Conservation (phyloP, 2,888 invertebrate species). For the Rosalia funebris region DNA sequence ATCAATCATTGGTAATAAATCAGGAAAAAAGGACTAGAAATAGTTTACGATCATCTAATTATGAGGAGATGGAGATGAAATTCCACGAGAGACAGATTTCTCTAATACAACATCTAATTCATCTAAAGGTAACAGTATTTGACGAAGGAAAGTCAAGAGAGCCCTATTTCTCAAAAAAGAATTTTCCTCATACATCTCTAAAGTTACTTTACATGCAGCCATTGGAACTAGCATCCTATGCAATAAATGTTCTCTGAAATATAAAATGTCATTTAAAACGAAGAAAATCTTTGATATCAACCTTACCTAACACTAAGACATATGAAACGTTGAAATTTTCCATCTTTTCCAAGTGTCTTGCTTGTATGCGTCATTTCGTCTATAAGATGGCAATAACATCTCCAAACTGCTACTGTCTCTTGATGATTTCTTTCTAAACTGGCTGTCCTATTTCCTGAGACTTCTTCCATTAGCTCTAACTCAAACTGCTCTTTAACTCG, state of each 20-base stretch:
- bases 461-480: constrained; percentile 74
- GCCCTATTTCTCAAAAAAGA: constrained; percentile 92
- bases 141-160: constrained; percentile 86
- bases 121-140: constrained; percentile 89
- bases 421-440: constrained; percentile 62
- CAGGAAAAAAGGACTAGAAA: constrained; percentile 18
- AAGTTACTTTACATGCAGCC: constrained; percentile 87
- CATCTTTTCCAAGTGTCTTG: constrained; percentile 93
- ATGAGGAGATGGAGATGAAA: constrained; percentile 62
- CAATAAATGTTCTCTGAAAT: constrained; percentile 83
- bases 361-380: constrained; percentile 88
- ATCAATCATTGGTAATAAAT: constrained; percentile 37
- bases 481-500: constrained; percentile 85
- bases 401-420: constrained; percentile 76
- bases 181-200: constrained; percentile 95
- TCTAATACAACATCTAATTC: constrained; percentile 89
- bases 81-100: constrained; percentile 82
- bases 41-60: constrained; percentile 26
- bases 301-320: constrained; percentile 89
- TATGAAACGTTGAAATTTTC: constrained; percentile 96
- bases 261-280: constrained; percentile 22
- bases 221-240: constrained; percentile 93
- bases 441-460: constrained; percentile 58
- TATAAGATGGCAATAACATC: constrained; percentile 88
- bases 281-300: constrained; percentile 1